Evolutionary conservation across 2,888 invertebrate genomes (phyloP).

Genomic region (Apotomis betuletana): DNA sequence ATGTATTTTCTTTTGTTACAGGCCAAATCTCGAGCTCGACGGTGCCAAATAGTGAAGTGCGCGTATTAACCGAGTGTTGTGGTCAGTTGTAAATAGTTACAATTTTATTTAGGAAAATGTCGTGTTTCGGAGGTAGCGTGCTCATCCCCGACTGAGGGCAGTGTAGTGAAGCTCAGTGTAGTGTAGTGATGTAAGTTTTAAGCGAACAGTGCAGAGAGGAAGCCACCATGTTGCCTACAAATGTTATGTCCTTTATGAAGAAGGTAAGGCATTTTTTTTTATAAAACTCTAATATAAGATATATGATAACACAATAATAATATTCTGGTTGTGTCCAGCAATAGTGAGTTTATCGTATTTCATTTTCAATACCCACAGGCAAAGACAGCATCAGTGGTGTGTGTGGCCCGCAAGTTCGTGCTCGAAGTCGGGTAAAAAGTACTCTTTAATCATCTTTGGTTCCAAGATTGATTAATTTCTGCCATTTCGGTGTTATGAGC

Average conservation of each 20-base stretch:
- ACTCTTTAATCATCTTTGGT: no score
- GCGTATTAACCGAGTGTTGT: constrained; percentile 13
- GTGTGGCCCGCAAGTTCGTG: no score
- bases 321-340: no score
- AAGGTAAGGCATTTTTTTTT: constrained; percentile 86
- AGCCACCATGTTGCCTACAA: constrained; percentile 92
- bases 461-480: no score
- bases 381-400: no score
- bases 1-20: constrained; percentile 29
- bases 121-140: constrained; percentile 69
- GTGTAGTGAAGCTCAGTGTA: constrained; percentile 50
- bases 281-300: neutral
- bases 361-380: no score
- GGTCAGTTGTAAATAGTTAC: constrained; percentile 4
- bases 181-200: constrained; percentile 41
- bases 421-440: no score
- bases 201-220: constrained; percentile 49
- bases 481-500: no score
- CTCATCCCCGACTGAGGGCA: constrained; percentile 71
- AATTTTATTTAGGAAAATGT: constrained; percentile 61
- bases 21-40: constrained; percentile 10
- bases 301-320: no score
- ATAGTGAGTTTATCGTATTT: no score
- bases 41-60: constrained; percentile 30
- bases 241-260: constrained; percentile 96